Percentiles rank a stretch among this genome's conserved stretches.
These are phyloP conservation scores for Drosophila cardini DNA, from an alignment of 1,140 invertebrate species.

Conservation along the genomic window DNA sequence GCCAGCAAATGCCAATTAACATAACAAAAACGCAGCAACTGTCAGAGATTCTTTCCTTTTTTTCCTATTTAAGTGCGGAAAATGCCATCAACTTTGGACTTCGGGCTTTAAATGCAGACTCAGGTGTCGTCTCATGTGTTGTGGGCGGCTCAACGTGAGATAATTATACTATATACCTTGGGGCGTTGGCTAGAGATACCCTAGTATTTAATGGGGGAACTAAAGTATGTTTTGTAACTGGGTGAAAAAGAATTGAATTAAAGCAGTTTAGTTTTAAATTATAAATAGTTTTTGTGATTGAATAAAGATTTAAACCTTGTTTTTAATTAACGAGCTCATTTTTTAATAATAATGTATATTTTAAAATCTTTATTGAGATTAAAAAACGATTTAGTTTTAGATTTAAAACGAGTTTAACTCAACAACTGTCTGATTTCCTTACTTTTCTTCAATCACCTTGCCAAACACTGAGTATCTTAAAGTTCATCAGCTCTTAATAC, in stretches of 20 bases:
- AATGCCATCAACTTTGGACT: constrained; percentile 38
- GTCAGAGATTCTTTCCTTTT: constrained; percentile 11
- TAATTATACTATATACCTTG: constrained; percentile 43
- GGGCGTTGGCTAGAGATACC: constrained; percentile 12
- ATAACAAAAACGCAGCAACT: constrained; percentile 64
- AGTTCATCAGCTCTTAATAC: neutral
- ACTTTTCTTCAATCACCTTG: too few species aligned
- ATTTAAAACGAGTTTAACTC: too few species aligned
- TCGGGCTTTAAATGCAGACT: constrained; percentile 71
- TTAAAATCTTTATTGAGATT: too few species aligned
- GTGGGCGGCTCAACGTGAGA: constrained; percentile 55
- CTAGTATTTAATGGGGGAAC: neutral
- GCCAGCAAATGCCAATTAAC: constrained; percentile 76
- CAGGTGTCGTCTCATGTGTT: constrained; percentile 73
- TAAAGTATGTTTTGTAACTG: too few species aligned
- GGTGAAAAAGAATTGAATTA: too few species aligned
- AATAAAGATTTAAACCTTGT: too few species aligned
- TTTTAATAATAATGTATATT: too few species aligned
- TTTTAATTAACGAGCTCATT: too few species aligned
- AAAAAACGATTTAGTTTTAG: too few species aligned
- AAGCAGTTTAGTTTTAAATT: too few species aligned
- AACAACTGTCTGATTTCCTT: too few species aligned
- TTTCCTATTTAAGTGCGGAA: neutral
- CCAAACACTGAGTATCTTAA: neutral
- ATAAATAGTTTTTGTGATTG: too few species aligned